phyloP scores from a whole-genome alignment of 1,140 invertebrate species.

The Spodoptera litura region DNA sequence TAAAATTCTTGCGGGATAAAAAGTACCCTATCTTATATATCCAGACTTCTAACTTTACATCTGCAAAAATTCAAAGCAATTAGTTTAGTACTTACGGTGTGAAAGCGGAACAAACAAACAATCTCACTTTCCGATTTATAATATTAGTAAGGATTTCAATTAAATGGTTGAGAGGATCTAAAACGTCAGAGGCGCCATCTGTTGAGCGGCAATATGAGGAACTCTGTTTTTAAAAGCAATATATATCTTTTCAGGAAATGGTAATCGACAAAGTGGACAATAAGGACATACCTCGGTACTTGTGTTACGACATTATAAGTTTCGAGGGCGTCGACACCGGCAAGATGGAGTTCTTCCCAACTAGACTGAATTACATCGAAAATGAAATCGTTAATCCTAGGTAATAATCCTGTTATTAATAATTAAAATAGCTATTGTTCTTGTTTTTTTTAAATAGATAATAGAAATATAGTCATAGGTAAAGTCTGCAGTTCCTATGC shows the following conservation, averaged over 20 bases:
- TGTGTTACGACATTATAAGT: conserved; percentile 98
- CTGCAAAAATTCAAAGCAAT: too few species aligned
- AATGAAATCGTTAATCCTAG: conserved; percentile 88
- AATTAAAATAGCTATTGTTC: too few species aligned
- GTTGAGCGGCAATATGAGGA: neutral
- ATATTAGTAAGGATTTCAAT: too few species aligned
- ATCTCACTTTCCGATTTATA: too few species aligned
- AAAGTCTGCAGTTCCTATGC: too few species aligned
- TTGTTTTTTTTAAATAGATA: neutral
- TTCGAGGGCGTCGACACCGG: conserved; percentile 94
- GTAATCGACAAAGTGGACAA: conserved; percentile 95
- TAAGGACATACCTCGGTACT: conserved; percentile 93
- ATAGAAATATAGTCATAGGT: neutral
- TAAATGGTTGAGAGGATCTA: too few species aligned
- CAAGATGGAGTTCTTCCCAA: conserved; percentile 91
- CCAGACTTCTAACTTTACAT: too few species aligned
- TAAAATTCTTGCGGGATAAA: too few species aligned
- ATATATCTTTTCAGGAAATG: conserved; percentile 80
- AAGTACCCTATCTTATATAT: too few species aligned
- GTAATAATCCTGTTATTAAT: conserved; percentile 51
- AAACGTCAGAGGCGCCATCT: neutral
- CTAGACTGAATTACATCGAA: conserved; percentile 92
- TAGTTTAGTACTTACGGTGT: too few species aligned
- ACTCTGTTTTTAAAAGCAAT: neutral
- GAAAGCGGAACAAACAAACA: too few species aligned